Base-by-base conservation (phyloP, 1,140 invertebrate genomes). In the Phortica variegata region DNA sequence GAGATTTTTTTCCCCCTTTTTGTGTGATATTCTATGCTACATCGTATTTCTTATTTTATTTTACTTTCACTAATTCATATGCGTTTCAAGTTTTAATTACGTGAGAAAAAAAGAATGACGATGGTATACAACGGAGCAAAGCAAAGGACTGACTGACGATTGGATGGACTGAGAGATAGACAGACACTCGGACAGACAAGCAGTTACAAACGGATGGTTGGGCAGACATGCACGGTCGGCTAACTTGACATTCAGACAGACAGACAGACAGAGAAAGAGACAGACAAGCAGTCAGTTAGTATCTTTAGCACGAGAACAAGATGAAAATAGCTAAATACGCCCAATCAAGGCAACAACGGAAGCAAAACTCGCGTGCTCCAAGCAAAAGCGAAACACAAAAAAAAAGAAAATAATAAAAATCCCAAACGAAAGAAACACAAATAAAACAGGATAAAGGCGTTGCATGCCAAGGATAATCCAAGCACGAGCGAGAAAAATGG, bases 11-110 rank as follows among this genome's bases (percentile, higher is more conserved):
- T 26, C 10, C 10, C 23, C 5, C 23, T 6, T 26, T 26, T 5
- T 26, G 23, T 5, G 23, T 26, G 23, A 26, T 26, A 26, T 62
- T 52, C 50, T 48, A 54, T 49, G 56, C 65, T 52, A 56, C 43
- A 50, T 53, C 42, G 56, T 58, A 58, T 63, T 26, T 26, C 5
- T 26, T 26, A 6, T 65, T 66, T 54, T 15, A n/a, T 5, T 7
- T 13, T 44, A 9, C 18, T 54, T 58, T 62, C 68, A 69, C 63
- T 68, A 68, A 68, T 68, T 68, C 63, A 68, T 68, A 68, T 68
- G 63, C 63, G 63, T 68, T 68, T 69, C 63, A 63, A 68, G 63
- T 68, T 68, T 68, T 68, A 68, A 68, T 68, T 68, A 68, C 63
- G 63, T 60, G 63, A 63, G 47, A 53, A 38, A 38, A 38, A 38